Percentiles rank a stretch among this genome's conserved stretches.
Evolutionary conservation across 2,888 invertebrate genomes (phyloP).

Genomic region (Drosophila borealis): DNA sequence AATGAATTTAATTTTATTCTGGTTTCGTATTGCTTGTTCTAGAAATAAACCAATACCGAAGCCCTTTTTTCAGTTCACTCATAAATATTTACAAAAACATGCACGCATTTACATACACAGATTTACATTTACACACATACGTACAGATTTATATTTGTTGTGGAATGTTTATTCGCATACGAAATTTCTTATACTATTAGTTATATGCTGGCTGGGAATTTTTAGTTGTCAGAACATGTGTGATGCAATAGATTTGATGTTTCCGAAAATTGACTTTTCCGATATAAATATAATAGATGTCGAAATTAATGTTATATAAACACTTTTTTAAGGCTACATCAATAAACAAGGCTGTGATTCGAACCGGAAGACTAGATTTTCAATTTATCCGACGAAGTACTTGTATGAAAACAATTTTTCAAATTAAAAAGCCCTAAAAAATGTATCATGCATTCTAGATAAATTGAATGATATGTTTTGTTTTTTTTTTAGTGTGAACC

Average conservation of each 20-base stretch:
- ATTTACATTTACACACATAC: slow-evolving; percentile 18
- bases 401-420: too few species aligned
- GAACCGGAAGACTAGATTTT: too few species aligned
- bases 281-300: too few species aligned
- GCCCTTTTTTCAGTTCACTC: neutral
- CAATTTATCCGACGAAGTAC: too few species aligned
- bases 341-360: too few species aligned
- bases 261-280: neutral
- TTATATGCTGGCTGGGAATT: neutral
- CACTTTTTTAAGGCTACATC: too few species aligned
- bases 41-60: slow-evolving; percentile 2
- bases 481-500: too few species aligned
- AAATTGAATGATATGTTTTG: too few species aligned
- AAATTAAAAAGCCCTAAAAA: too few species aligned
- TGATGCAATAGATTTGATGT: neutral
- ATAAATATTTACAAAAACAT: slow-evolving; percentile 21
- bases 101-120: slow-evolving; percentile 6
- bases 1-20: slow-evolving; percentile 32
- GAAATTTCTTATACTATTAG: neutral
- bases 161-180: neutral
- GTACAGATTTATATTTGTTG: slow-evolving; percentile 1
- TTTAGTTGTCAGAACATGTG: neutral
- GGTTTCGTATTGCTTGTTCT: slow-evolving; percentile 6
- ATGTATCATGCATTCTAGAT: too few species aligned
- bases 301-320: too few species aligned